Conservation (phyloP, 2,113 vertebrate genomes). For the Terrapene triunguis region DNA sequence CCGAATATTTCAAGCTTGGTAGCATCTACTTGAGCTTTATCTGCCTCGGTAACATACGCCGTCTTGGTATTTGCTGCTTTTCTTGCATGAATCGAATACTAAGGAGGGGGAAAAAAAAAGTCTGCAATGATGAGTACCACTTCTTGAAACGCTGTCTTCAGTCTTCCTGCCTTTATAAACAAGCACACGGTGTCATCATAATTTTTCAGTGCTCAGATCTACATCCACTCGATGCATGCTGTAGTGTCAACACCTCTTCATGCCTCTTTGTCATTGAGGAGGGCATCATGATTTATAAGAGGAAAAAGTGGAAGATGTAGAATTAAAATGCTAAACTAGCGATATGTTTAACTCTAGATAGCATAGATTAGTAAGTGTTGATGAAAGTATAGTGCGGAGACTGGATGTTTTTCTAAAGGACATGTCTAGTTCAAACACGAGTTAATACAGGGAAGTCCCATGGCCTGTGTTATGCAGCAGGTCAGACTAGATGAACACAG, state of each 20-base stretch:
- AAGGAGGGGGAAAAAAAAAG: too few relatives aligned
- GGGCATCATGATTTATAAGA: neutral
- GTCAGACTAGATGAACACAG: too few relatives aligned
- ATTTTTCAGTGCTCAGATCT: slow-evolving; percentile 17
- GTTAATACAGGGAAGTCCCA: too few relatives aligned
- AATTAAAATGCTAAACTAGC: neutral
- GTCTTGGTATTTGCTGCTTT: neutral
- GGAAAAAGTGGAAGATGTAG: neutral
- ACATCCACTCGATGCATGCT: neutral
- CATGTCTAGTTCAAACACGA: too few relatives aligned
- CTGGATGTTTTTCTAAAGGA: neutral
- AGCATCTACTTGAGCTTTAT: neutral
- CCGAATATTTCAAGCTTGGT: neutral
- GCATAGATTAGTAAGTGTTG: neutral
- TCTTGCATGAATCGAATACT: neutral
- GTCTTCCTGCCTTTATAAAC: neutral
- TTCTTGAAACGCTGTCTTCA: neutral
- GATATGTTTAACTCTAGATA: neutral
- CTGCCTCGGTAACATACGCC: neutral
- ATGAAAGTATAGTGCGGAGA: neutral
- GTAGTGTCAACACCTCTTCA: neutral
- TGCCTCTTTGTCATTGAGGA: neutral
- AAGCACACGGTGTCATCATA: neutral
- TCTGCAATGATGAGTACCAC: neutral
- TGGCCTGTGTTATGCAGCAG: too few relatives aligned